phyloP scores from a whole-genome alignment of 2,888 invertebrate genomes.

The Drosophila cognata region DNA sequence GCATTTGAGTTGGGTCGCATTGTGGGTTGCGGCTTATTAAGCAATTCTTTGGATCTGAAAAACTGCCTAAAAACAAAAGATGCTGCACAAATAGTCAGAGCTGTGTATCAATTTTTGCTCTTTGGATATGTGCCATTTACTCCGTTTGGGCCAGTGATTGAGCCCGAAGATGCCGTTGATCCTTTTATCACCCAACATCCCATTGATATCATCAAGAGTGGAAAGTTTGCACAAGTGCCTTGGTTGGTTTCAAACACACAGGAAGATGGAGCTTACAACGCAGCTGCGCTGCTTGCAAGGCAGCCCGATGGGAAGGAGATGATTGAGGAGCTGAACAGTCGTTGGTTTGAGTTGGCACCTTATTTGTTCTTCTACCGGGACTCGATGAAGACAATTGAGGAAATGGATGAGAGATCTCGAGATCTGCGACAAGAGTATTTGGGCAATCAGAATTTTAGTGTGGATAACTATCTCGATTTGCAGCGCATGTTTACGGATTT shows the following conservation, averaged over 20 bases:
- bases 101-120: slow-evolving; percentile 76
- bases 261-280: slow-evolving; percentile 39
- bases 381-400: not conserved
- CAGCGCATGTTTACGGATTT: slow-evolving; percentile 88
- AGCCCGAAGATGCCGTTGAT: slow-evolving; percentile 85
- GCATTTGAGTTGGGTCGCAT: slow-evolving; percentile 87
- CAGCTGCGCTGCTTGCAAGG: slow-evolving; percentile 18
- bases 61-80: slow-evolving; percentile 24
- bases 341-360: slow-evolving; percentile 44
- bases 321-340: slow-evolving; percentile 35
- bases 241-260: slow-evolving; percentile 88
- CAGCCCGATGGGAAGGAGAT: slow-evolving; percentile 34
- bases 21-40: slow-evolving; percentile 87
- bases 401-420: slow-evolving; percentile 35
- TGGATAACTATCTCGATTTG: slow-evolving; percentile 84
- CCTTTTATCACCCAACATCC: slow-evolving; percentile 90
- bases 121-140: slow-evolving; percentile 89
- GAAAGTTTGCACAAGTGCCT: slow-evolving; percentile 88
- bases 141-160: slow-evolving; percentile 90
- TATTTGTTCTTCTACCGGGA: slow-evolving; percentile 38
- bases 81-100: slow-evolving; percentile 29
- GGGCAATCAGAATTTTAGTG: slow-evolving; percentile 78
- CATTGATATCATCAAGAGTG: slow-evolving; percentile 87
- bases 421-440: slow-evolving; percentile 34
- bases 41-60: slow-evolving; percentile 86